Base-by-base conservation (phyloP, 2,797 vertebrate species). In the Parauchenoglanis ngamensis region DNA sequence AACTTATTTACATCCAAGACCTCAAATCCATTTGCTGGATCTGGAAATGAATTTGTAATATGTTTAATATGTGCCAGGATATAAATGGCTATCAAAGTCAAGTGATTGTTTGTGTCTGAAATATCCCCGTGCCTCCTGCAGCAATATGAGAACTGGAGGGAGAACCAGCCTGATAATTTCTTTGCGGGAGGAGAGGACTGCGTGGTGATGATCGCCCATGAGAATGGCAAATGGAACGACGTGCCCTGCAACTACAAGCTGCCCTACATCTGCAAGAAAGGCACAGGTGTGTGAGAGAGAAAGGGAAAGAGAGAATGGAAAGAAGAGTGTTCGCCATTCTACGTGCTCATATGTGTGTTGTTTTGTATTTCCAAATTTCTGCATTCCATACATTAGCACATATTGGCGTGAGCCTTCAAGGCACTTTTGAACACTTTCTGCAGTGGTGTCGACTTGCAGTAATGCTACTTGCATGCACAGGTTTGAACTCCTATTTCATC, bases 181-280 rank as follows among this genome's bases (percentile, higher is more conserved):
- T 99, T 99, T 1, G 97, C 97, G n/a, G 98, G 98, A 0, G 98
- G 98, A 1, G 98, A 99, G 91, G 98, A 99, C 94, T 99, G 98
- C 0, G 98, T 99, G 93, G 98, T 99, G 68, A 97, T 98, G 96
- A 98, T 99, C 88, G 97, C 97, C 0, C 98, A 98, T 2, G 98
- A 99, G 94, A 97, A 96, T 0, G 97, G 97, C 87, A 98, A 96
- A 90, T 99, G 98, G 98, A 99, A 98, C 0, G 98, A 99, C 0
- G 98, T 99, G 46, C 98, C 98, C 87, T 99, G 98, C 95, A 99
- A 99, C 96, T 99, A 99, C 95, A 99, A 99, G 92, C 96, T 99
- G 92, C 98, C 98, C 86, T 99, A 99, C 35, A 96, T 99, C 94
- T 99, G 98, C 95, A 99, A 99, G 95, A 99, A 99, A 86, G 97